A percentile compares a stretch with the other conserved stretches of the same genome.
phyloP scores from a whole-genome alignment of 2,888 invertebrate species.

The Augochlorella aurata region DNA sequence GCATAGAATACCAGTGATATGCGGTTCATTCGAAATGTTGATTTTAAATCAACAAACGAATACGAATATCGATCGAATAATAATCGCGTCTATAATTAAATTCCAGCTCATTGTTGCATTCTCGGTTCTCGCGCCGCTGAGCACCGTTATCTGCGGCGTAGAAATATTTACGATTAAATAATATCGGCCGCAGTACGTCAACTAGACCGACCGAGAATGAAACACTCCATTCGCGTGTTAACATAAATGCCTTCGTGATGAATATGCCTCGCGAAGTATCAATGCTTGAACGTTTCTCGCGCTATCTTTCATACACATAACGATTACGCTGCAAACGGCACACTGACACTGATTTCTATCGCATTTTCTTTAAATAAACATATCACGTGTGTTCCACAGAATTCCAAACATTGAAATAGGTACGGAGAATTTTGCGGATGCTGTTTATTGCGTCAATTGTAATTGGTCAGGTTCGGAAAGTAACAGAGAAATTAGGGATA shows the following conservation, averaged over 20 bases:
- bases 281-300: not conserved
- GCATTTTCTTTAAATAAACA: not conserved
- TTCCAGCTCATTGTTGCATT: conserved; percentile 6
- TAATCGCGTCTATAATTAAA: conserved; percentile 22
- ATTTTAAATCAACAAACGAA: not conserved
- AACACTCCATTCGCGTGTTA: conserved; percentile 17
- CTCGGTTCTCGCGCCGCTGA: not conserved
- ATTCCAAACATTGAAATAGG: not conserved
- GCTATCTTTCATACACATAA: not conserved
- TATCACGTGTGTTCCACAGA: not conserved
- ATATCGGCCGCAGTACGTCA: conserved; percentile 24
- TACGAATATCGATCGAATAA: not conserved
- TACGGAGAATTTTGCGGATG: too few relatives aligned
- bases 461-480: too few relatives aligned
- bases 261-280: not conserved
- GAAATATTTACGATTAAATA: conserved; percentile 37
- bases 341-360: not conserved
- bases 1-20: not conserved
- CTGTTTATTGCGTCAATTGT: too few relatives aligned
- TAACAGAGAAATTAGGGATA: not conserved
- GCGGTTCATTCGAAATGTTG: not conserved
- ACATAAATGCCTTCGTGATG: conserved; percentile 9
- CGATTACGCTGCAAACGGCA: not conserved
- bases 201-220: conserved; percentile 19
- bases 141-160: not conserved